A percentile compares a stretch with the other conserved stretches of the same genome.
Conservation (phyloP, 2,888 invertebrate species). For the Drosophila pseudotalamancana region DNA sequence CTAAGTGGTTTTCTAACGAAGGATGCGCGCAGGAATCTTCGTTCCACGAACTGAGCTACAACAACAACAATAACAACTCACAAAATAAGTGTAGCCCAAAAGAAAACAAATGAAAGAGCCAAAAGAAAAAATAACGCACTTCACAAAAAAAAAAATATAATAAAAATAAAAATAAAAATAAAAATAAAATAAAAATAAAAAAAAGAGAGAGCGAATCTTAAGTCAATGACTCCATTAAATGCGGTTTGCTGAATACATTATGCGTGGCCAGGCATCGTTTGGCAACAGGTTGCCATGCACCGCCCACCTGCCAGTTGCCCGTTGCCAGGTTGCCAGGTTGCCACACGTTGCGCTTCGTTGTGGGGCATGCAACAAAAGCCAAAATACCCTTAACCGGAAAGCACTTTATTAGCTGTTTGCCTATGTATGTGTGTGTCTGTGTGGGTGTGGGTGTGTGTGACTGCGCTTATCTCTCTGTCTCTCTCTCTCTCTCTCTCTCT, state of each 20-base stretch:
- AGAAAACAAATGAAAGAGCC: conserved; percentile 14
- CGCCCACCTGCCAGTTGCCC: conserved; percentile 17
- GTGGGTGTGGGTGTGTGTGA: neutral
- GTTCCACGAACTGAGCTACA: conserved; percentile 47
- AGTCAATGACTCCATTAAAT: conserved; percentile 78
- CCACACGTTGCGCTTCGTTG: conserved; percentile 10
- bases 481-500: neutral
- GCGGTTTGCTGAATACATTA: conserved; percentile 65
- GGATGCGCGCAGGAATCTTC: conserved; percentile 40
- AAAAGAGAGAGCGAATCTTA: conserved; percentile 40
- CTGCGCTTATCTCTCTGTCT: neutral
- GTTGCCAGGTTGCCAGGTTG: neutral
- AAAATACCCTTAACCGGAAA: conserved; percentile 1
- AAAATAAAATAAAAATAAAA: neutral
- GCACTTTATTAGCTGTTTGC: conserved; percentile 15
- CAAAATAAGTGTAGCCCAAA: conserved; percentile 11
- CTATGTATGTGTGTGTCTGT: neutral
- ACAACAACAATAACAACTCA: conserved; percentile 14
- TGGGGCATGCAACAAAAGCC: neutral
- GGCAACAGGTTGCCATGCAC: conserved; percentile 65
- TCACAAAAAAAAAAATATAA: too few species aligned
- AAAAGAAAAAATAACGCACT: too few species aligned
- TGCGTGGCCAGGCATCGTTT: conserved; percentile 49
- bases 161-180: neutral
- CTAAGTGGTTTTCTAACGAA: conserved; percentile 64